These are phyloP conservation scores for Poeciliopsis occidentalis DNA, from an alignment of 2,113 vertebrate genomes.

Conservation along the genomic window DNA sequence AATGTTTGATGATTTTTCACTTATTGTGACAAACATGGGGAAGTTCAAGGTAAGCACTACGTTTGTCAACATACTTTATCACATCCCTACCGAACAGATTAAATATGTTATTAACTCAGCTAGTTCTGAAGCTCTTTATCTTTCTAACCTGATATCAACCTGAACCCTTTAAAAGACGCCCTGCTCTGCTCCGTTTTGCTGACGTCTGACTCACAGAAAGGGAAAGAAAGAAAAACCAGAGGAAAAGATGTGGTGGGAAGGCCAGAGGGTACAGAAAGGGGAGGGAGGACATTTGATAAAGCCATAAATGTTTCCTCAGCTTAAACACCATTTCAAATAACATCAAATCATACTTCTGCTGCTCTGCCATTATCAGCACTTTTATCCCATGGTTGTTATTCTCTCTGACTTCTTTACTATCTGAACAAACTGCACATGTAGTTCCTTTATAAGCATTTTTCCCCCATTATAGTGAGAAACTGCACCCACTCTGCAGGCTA, in stretches of 20 bases:
- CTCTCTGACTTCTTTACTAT: conserved; percentile 40
- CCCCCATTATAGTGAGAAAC: conserved; percentile 17
- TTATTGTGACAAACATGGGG: no score
- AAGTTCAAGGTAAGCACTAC: no score
- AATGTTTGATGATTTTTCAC: no score
- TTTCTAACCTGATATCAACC: conserved; percentile 45
- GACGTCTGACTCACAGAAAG: conserved; percentile 59
- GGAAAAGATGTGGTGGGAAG: conserved; percentile 30
- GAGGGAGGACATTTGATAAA: conserved; percentile 44
- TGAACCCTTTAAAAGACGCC: conserved; percentile 26
- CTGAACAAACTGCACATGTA: conserved; percentile 56
- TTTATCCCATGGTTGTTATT: conserved; percentile 22
- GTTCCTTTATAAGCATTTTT: conserved; percentile 53
- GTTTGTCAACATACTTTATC: background rate
- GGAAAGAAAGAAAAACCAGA: conserved; percentile 27
- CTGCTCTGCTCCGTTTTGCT: conserved; percentile 50
- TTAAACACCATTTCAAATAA: conserved; percentile 37
- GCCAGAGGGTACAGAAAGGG: conserved; percentile 23
- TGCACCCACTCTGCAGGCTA: conserved; percentile 58
- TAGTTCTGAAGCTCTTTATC: background rate
- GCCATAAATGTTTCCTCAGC: conserved; percentile 38
- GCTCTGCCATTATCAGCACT: conserved; percentile 51
- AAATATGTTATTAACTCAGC: background rate
- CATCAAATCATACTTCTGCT: conserved; percentile 14
- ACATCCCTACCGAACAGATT: background rate